phyloP scores from a whole-genome alignment of 1,140 invertebrate species.

The Pogonomyrmex californicus region DNA sequence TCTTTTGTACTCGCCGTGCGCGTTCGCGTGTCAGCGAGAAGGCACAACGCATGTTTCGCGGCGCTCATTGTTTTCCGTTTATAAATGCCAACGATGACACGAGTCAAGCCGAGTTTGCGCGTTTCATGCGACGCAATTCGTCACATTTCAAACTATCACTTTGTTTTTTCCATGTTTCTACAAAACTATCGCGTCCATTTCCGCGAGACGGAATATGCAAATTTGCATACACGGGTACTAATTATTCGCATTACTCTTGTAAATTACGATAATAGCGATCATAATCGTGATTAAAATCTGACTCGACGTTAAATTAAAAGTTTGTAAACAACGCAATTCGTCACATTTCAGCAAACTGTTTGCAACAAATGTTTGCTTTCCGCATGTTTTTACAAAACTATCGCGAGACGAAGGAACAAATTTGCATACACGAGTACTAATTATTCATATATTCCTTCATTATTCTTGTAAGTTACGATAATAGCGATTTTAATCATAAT shows the following conservation, averaged over 20 bases:
- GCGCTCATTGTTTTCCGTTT: conserved; percentile 62
- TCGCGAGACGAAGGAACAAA: neutral
- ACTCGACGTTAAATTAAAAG: neutral
- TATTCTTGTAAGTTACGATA: neutral
- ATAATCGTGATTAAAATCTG: neutral
- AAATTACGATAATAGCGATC: neutral
- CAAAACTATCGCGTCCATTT: conserved; percentile 17
- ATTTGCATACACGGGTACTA: neutral
- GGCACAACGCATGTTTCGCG: conserved; percentile 60
- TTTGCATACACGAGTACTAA: neutral
- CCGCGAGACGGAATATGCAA: conserved; percentile 1
- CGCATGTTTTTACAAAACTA: conserved; percentile 34
- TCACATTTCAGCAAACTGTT: conserved; percentile 60
- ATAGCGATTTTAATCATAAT: neutral
- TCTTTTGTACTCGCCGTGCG: conserved; percentile 25
- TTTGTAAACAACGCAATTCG: neutral
- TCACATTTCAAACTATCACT: conserved; percentile 65
- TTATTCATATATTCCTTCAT: conserved; percentile 1
- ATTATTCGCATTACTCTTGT: conserved; percentile 16
- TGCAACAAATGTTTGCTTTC: conserved; percentile 67
- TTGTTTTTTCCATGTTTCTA: conserved; percentile 51
- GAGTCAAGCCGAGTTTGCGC: conserved; percentile 3
- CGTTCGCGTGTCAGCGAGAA: conserved; percentile 16
- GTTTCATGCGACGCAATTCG: conserved; percentile 22
- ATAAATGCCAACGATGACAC: conserved; percentile 70